A percentile compares a stretch with the other conserved stretches of the same genome.
phyloP scores from a whole-genome alignment of 2,797 vertebrate species.

The Myotis daubentonii region DNA sequence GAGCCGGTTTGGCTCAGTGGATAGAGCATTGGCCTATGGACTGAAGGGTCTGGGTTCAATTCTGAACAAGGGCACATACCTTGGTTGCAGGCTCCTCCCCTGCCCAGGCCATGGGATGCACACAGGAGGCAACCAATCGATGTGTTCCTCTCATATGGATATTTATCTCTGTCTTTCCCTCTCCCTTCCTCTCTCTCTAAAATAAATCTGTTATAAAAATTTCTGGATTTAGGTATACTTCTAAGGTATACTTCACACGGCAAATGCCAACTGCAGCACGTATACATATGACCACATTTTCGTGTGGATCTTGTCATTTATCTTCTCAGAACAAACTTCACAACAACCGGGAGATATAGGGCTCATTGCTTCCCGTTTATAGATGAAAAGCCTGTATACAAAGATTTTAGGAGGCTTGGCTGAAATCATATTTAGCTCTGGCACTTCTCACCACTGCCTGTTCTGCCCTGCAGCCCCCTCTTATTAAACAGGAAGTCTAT shows the following conservation, averaged over 20 bases:
- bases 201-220: background rate
- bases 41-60: background rate
- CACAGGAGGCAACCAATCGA: background rate
- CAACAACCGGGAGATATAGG: background rate
- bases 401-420: background rate
- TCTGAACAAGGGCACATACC: background rate
- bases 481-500: background rate
- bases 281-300: background rate
- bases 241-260: background rate
- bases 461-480: background rate
- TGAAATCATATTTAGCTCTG: background rate
- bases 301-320: background rate
- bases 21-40: background rate
- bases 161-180: background rate
- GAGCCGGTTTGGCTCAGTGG: background rate
- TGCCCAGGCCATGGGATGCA: background rate
- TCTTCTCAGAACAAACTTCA: slow-evolving; percentile 5
- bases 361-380: background rate
- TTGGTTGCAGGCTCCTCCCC: background rate
- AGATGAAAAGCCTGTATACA: background rate
- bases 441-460: background rate
- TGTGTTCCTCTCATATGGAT: background rate
- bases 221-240: background rate
- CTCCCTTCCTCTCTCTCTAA: background rate
- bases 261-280: background rate